Conservation (phyloP, 2,113 vertebrate genomes). For the Leuciscus idus region DNA sequence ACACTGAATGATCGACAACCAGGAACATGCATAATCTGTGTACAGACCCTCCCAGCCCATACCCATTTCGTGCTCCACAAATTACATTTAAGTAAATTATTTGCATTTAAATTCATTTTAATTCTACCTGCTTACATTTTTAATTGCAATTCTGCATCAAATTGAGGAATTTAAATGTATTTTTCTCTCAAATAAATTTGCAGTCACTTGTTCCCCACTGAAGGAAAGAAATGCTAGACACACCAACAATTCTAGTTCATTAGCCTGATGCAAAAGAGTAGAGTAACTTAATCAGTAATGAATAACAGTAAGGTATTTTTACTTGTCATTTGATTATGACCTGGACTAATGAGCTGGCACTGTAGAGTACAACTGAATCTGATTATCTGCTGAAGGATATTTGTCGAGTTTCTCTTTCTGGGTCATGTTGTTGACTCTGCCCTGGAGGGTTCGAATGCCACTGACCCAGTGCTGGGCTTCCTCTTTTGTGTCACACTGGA, state of each 20-base stretch:
- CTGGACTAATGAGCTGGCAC: no score
- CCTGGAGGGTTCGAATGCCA: conserved; percentile 86
- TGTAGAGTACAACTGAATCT: background rate
- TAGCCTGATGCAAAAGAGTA: background rate
- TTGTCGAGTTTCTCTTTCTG: conserved; percentile 91
- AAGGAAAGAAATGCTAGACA: background rate
- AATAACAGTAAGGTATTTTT: background rate
- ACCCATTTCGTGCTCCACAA: background rate
- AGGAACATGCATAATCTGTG: background rate
- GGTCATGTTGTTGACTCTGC: conserved; percentile 86
- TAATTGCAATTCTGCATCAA: no score
- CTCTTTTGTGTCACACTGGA: conserved; percentile 80
- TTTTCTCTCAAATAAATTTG: background rate
- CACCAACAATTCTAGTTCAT: background rate
- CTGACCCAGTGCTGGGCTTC: conserved; percentile 86
- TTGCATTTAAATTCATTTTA: no score
- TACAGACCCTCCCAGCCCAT: background rate
- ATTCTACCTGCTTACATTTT: no score
- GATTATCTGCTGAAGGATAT: conserved; percentile 81
- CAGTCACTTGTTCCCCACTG: background rate
- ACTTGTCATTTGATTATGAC: background rate
- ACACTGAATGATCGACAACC: background rate
- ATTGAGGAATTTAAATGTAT: no score
- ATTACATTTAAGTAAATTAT: background rate
- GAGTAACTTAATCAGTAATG: background rate